Conservation (phyloP, 2,888 invertebrate species). For the Oxycera nigricornis region DNA sequence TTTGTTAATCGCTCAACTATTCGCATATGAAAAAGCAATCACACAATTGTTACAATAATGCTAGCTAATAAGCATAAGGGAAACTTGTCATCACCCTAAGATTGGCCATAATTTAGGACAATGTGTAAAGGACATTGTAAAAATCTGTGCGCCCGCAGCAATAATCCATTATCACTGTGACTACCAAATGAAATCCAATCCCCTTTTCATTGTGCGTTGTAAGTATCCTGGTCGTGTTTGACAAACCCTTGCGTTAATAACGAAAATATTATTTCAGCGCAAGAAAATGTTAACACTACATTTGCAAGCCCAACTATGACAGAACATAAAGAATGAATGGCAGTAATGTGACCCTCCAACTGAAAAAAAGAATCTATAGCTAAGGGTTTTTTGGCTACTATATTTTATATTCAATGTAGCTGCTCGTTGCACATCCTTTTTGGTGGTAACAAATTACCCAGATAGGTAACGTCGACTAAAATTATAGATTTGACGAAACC, state of each 20-base stretch:
- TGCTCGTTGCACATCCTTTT: slow-evolving; percentile 31
- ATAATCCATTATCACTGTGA: not conserved
- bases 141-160: not conserved
- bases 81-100: slow-evolving; percentile 14
- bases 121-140: not conserved
- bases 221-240: slow-evolving; percentile 3
- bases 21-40: slow-evolving; percentile 37
- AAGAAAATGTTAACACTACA: slow-evolving; percentile 5
- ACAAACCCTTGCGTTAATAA: slow-evolving; percentile 39
- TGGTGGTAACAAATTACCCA: slow-evolving; percentile 39
- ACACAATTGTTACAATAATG: slow-evolving; percentile 24
- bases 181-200: slow-evolving; percentile 10
- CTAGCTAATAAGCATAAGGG: slow-evolving; percentile 16
- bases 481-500: slow-evolving; percentile 1
- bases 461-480: slow-evolving; percentile 39
- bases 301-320: slow-evolving; percentile 7
- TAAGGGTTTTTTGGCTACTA: slow-evolving; percentile 22
- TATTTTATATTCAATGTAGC: not conserved
- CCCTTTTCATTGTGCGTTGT: slow-evolving; percentile 6
- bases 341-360: not conserved
- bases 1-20: not conserved
- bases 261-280: slow-evolving; percentile 42
- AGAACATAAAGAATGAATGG: not conserved
- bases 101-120: slow-evolving; percentile 1
- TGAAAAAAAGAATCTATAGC: not conserved